Conservation (phyloP, 1,140 invertebrate species). For the Neodiprion pinetum region DNA sequence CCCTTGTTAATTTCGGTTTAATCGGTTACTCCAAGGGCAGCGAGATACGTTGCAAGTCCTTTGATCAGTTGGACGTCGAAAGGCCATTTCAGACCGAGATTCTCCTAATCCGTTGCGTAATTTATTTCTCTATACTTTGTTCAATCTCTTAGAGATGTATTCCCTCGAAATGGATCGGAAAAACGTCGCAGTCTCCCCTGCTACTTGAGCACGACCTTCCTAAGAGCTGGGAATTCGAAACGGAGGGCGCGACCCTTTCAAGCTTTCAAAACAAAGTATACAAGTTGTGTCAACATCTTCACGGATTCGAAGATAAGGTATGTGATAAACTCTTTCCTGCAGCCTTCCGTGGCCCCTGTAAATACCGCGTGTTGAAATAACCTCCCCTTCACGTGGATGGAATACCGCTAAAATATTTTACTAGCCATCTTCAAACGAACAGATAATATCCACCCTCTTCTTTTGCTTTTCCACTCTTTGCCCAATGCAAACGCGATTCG, state of each 20-base stretch:
- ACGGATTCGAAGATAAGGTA: slow-evolving; percentile 5
- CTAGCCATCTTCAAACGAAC: too few relatives aligned
- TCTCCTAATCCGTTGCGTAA: neutral
- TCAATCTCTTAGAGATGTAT: neutral
- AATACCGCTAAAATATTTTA: too few relatives aligned
- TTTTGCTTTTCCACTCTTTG: too few relatives aligned
- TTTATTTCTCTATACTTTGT: neutral
- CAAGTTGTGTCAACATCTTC: slow-evolving; percentile 5
- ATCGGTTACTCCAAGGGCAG: neutral
- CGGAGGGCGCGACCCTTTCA: neutral
- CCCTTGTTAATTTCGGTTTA: neutral
- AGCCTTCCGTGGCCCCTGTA: too few relatives aligned
- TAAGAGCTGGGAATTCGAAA: neutral
- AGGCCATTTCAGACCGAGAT: too few relatives aligned
- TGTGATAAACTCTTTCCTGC: neutral
- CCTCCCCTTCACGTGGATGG: too few relatives aligned
- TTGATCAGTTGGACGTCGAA: too few relatives aligned
- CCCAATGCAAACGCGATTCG: too few relatives aligned
- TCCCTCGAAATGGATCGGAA: slow-evolving; percentile 1
- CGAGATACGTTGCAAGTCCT: too few relatives aligned
- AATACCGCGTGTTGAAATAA: too few relatives aligned
- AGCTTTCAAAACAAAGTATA: slow-evolving; percentile 3
- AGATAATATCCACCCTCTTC: too few relatives aligned
- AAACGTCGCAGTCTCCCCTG: neutral
- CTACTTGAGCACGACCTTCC: slow-evolving; percentile 3